Percentiles rank a stretch among this genome's conserved stretches.
Conservation (phyloP, 2,113 vertebrate genomes). For the Pseudonaja textilis region DNA sequence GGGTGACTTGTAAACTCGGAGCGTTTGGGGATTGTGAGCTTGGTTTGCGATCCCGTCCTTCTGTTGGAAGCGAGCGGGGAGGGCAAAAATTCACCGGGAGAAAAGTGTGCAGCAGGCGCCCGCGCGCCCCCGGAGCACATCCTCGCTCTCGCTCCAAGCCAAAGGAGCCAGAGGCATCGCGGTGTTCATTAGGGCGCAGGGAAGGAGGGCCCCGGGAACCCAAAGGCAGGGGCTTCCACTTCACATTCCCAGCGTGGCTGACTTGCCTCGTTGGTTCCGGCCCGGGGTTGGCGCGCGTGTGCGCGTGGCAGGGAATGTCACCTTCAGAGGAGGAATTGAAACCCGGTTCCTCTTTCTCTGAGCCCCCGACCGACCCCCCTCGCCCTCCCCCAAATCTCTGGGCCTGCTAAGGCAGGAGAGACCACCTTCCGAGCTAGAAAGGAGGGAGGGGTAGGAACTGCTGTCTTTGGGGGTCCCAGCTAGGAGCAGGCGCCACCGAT, state of each 20-base stretch:
- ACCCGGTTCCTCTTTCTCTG: neutral
- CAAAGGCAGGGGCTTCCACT: neutral
- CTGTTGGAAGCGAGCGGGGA: neutral
- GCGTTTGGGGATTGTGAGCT: slow-evolving; percentile 33
- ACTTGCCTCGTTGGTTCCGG: neutral
- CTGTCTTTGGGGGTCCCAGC: neutral
- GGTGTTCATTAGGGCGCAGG: neutral
- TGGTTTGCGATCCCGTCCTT: slow-evolving; percentile 1
- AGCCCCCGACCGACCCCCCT: neutral
- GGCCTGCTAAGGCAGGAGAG: neutral
- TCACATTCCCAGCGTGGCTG: neutral
- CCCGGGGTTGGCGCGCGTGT: neutral
- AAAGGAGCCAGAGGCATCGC: neutral
- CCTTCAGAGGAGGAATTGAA: neutral
- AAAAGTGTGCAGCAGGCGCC: neutral
- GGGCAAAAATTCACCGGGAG: neutral
- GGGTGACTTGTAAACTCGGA: slow-evolving; percentile 37
- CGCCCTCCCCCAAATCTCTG: no score
- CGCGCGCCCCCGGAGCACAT: neutral
- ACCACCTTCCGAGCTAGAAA: neutral
- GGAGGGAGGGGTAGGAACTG: neutral
- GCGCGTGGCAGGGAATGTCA: neutral
- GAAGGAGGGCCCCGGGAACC: neutral
- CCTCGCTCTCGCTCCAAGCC: neutral
- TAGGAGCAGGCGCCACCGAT: neutral